A percentile compares a stretch with the other conserved stretches of the same genome.
Evolutionary conservation across 2,113 vertebrate species (phyloP).

Genomic region (Struthio camelus): DNA sequence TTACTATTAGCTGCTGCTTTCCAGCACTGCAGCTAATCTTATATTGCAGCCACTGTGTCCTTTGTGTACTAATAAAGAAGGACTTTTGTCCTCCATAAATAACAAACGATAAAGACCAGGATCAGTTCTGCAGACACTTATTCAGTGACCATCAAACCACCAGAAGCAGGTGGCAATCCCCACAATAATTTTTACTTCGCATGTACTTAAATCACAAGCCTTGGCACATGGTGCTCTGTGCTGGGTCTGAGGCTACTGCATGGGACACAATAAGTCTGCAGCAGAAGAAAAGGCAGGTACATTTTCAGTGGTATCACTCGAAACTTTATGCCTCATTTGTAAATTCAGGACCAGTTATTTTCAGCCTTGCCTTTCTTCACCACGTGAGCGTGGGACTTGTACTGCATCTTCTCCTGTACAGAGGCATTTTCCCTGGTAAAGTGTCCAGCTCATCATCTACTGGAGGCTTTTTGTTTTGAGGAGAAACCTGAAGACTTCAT

Average conservation of each 20-base stretch:
- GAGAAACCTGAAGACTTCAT: not conserved
- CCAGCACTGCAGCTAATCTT: not conserved
- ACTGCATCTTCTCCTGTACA: not conserved
- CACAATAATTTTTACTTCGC: not conserved
- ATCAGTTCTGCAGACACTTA: not conserved
- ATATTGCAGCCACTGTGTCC: not conserved
- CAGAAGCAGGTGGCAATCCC: not conserved
- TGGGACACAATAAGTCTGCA: not conserved
- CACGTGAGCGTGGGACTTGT: not conserved
- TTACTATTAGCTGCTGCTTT: not conserved
- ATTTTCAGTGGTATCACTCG: not conserved
- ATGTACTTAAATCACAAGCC: not conserved
- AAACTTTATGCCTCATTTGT: not conserved
- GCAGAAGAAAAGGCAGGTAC: not conserved
- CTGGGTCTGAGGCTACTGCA: not conserved
- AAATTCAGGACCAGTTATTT: not conserved
- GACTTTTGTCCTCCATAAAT: not conserved
- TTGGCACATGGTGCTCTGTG: not conserved
- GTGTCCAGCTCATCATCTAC: not conserved
- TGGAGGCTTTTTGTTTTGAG: not conserved
- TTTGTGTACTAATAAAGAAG: not conserved
- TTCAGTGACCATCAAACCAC: not conserved
- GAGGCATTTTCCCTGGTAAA: not conserved
- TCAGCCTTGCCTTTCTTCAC: not conserved
- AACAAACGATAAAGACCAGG: not conserved